Evolutionary conservation across 2,797 vertebrate genomes (phyloP), one percentile per base, ranked within the genome.

Genomic region (Periophthalmus magnuspinnatus): DNA sequence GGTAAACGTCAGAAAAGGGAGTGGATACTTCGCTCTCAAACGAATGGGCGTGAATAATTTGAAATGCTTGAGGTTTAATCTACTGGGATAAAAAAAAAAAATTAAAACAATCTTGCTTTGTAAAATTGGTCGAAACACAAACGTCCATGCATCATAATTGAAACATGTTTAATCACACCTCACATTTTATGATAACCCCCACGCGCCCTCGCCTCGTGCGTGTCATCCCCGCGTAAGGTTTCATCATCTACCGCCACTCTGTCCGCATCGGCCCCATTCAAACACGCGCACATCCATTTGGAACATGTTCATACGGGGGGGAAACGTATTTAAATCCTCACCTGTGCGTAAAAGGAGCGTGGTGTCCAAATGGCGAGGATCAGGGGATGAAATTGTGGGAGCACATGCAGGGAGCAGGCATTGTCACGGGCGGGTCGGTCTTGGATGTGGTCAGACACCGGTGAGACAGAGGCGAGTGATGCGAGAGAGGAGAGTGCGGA

Each of bases 311-410:
- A 36, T 33, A 7, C 1, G n/a, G n/a, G 3, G 2, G 6, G 50
- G 38, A 54, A 69, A 57, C 19, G 24, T 5, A n/a, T 6, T 36
- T 16, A 34, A 16, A 8, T 0, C 3, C 87, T 89, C 78, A 91
- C 89, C 90, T 33, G 79, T 47, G 55, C 11, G 8, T 34, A 72
- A 71, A 17, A 55, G 11, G 36, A 38, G 34, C n/a, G 63, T 81
- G 68, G 24, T 66, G 61, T 64, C 33, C 34, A 45, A 67, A 55
- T 24, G 55, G 28, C 0, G 32, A 10, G 88, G 88, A 75, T 91
- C 91, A 92, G 84, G 91, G 90, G 63, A 92, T 92, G 81, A 92
- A 91, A 71, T 91, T 92, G 71, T 91, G 90, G 77, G 87, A 88
- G 41, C 41, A 5, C 41, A 45, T 45, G 81, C 91, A 91, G 66